Evolutionary conservation across 2,797 vertebrate genomes (phyloP).

Genomic region (Luscinia megarhynchos): DNA sequence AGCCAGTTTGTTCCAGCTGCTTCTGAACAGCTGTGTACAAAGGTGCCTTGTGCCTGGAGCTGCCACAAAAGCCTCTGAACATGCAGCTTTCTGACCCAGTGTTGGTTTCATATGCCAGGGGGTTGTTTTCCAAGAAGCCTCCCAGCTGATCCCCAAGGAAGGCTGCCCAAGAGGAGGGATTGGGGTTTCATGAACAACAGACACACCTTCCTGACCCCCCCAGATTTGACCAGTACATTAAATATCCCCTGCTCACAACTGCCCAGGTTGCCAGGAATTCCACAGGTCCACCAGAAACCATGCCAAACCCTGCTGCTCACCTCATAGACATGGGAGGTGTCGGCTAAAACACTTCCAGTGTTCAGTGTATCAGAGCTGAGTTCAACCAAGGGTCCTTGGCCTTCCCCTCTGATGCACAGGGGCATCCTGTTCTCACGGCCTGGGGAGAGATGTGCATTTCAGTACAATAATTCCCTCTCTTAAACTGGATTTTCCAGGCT

Average conservation of each 20-base stretch:
- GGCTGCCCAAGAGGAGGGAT: background rate
- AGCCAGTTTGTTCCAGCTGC: background rate
- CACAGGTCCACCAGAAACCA: background rate
- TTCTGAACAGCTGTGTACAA: background rate
- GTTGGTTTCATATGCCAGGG: background rate
- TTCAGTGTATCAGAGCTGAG: slow-evolving; percentile 80
- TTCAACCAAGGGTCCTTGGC: slow-evolving; percentile 74
- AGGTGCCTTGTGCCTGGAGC: background rate
- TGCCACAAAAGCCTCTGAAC: background rate
- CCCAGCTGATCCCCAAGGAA: background rate
- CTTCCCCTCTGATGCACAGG: slow-evolving; percentile 83
- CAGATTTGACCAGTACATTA: fast-evolving
- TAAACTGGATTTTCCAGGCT: background rate
- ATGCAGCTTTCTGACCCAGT: background rate
- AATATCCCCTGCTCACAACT: background rate
- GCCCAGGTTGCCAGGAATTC: background rate
- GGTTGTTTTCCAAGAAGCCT: background rate
- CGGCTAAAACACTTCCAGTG: slow-evolving; percentile 81
- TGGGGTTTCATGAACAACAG: background rate
- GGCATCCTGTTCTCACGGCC: slow-evolving; percentile 83
- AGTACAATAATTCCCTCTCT: background rate
- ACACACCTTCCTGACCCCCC: background rate
- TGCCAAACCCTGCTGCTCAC: slow-evolving; percentile 67
- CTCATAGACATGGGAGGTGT: slow-evolving; percentile 81
- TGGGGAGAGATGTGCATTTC: slow-evolving; percentile 40